Evolutionary conservation across 1,140 invertebrate genomes (phyloP), one percentile per base, ranked within the genome.

Genomic region (Drosophila sucinea): DNA sequence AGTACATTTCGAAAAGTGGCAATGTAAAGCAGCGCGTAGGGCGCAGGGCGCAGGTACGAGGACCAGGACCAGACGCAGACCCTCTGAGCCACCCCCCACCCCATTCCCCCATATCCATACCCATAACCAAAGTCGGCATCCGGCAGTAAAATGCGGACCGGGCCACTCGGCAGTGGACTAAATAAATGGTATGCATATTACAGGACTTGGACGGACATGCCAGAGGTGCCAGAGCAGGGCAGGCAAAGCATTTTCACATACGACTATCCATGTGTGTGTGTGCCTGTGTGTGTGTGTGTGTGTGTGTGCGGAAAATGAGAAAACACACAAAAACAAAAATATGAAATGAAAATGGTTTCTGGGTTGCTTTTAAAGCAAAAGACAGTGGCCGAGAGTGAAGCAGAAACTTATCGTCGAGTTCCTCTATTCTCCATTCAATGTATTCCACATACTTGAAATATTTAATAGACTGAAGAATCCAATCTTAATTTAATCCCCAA

Each of bases 101-200:
- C 4, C 4, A 30, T 30, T 4, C 30, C 30, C 4, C 2, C 2
- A 2, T 2, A 30, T 1, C 30, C 35, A 38, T 17, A 57, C 56
- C 56, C 11, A 38, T 17, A 57, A 29, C 56, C 11, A 33, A 51
- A 27, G 44, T 51, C 56, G n/a, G 54, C 29, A 29, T 56, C 54
- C 29, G 41, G 60, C 41, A 41, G 25, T 63, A 47, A 63, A 63
- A 63, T 44, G 60, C 60, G 60, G 60, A 44, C 41, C 25, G 41
- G 27, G 41, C 41, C 38, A 63, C 38, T 47, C 38, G 60, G 29
- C 38, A 44, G 60, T 63, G 60, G 60, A 41, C 60, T 63, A 47
- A 63, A 63, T 63, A 63, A 63, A 63, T 63, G 38, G 29, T 63
- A 63, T 44, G 56, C 56, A 58, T 58, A 58, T 58, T 58, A 58